These are phyloP conservation scores for Orthonychiurus folsomi DNA, from an alignment of 2,888 invertebrate species.

Conservation along the genomic window DNA sequence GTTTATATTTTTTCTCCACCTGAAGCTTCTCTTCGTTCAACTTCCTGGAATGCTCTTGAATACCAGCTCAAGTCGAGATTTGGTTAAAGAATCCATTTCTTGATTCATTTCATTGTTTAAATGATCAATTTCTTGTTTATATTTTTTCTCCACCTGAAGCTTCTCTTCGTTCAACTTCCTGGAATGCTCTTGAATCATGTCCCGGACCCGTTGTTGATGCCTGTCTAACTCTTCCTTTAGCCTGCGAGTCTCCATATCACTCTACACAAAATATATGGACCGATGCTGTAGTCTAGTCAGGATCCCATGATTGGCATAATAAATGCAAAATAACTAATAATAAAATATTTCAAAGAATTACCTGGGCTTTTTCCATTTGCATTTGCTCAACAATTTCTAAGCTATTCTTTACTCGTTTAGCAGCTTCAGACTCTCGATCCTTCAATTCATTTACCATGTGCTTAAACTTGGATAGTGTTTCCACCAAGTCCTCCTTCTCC, in stretches of 20 bases:
- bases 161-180: slow-evolving; percentile 51
- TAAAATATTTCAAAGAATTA: slow-evolving; percentile 15
- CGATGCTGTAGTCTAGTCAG: too few species aligned
- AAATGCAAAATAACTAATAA: slow-evolving; percentile 1
- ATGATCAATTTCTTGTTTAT: slow-evolving; percentile 67
- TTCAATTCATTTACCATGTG: slow-evolving; percentile 56
- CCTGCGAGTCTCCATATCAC: slow-evolving; percentile 65
- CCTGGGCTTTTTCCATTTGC: slow-evolving; percentile 60
- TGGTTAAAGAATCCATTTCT: slow-evolving; percentile 71
- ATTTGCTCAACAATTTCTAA: slow-evolving; percentile 66
- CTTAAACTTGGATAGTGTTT: slow-evolving; percentile 60
- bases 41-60: slow-evolving; percentile 57
- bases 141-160: slow-evolving; percentile 53
- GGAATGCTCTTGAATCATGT: slow-evolving; percentile 62
- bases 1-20: slow-evolving; percentile 52
- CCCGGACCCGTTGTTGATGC: slow-evolving; percentile 65
- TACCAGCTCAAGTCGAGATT: slow-evolving; percentile 65
- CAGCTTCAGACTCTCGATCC: slow-evolving; percentile 54
- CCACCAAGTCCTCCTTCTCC: slow-evolving; percentile 60
- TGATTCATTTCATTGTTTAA: slow-evolving; percentile 66
- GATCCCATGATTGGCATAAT: slow-evolving; percentile 41
- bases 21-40: slow-evolving; percentile 57
- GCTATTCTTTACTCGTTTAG: slow-evolving; percentile 57
- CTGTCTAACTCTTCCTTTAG: slow-evolving; percentile 67
- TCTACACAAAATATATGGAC: too few species aligned